phyloP scores from a whole-genome alignment of 2,888 invertebrate genomes.

The Eueremaeus valkanovi region DNA sequence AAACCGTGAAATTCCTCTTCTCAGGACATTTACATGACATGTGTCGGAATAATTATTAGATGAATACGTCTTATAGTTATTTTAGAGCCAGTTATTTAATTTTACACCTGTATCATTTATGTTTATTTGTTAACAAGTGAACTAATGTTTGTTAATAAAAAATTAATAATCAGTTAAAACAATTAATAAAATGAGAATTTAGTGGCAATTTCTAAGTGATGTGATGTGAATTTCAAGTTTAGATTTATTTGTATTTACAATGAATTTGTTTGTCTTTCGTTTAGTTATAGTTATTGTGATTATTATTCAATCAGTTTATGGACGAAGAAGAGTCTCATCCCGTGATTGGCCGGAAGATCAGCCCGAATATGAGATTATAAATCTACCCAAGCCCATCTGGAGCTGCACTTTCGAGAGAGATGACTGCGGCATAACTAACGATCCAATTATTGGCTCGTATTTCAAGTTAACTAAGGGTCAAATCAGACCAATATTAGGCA shows the following conservation, averaged over 20 bases:
- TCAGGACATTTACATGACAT: no score
- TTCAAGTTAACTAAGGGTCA: neutral
- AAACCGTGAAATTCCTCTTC: no score
- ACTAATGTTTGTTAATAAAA: no score
- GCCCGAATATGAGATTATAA: neutral
- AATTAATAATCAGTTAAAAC: no score
- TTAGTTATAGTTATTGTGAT: neutral
- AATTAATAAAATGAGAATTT: no score
- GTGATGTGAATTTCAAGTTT: no score
- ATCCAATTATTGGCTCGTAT: constrained; percentile 7
- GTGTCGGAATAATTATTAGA: no score
- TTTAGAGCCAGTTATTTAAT: no score
- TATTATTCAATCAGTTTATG: neutral
- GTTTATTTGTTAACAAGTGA: no score
- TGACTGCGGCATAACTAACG: constrained; percentile 35
- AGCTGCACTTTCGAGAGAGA: constrained; percentile 12
- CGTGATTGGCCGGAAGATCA: neutral
- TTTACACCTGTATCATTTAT: no score
- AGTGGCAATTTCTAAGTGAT: no score
- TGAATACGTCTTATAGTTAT: no score
- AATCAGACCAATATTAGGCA: neutral
- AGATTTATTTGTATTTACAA: neutral
- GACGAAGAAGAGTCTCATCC: neutral
- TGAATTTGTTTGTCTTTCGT: neutral
- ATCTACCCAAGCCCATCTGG: neutral